Percentiles rank a stretch among this genome's conserved stretches.
Conservation (phyloP, 2,888 invertebrate genomes). For the Xylocampa areola region DNA sequence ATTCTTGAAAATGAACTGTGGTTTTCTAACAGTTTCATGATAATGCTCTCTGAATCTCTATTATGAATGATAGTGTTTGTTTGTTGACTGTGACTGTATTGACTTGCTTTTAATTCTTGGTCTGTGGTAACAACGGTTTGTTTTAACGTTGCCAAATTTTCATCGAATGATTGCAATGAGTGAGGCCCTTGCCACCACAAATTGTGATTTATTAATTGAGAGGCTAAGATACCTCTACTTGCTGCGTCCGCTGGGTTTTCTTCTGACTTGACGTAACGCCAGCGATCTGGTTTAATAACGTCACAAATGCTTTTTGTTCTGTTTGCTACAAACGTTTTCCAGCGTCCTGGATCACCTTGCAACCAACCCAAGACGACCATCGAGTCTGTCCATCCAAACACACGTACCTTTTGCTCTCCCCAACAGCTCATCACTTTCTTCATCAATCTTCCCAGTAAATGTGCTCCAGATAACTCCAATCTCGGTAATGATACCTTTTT, state of each 20-base stretch:
- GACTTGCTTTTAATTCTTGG: not conserved
- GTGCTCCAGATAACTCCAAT: slow-evolving; percentile 18
- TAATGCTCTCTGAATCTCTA: slow-evolving; percentile 5
- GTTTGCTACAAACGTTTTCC: slow-evolving; percentile 28
- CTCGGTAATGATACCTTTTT: slow-evolving; percentile 22
- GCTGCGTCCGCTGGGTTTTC: slow-evolving; percentile 38
- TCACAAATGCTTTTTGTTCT: slow-evolving; percentile 14
- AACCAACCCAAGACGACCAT: slow-evolving; percentile 24
- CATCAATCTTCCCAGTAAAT: slow-evolving; percentile 18
- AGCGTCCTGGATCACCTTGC: slow-evolving; percentile 15
- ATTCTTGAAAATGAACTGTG: slow-evolving; percentile 19
- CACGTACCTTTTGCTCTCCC: slow-evolving; percentile 1
- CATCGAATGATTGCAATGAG: not conserved
- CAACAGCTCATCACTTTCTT: slow-evolving; percentile 10
- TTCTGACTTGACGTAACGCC: slow-evolving; percentile 27
- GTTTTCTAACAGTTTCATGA: slow-evolving; percentile 8
- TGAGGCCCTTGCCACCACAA: slow-evolving; percentile 50
- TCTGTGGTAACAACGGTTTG: not conserved
- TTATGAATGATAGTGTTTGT: no score
- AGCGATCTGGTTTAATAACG: slow-evolving; percentile 20
- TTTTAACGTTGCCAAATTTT: not conserved
- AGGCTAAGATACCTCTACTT: slow-evolving; percentile 28
- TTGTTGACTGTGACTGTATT: not conserved
- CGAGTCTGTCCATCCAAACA: slow-evolving; percentile 31
- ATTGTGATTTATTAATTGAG: slow-evolving; percentile 25